Base-by-base conservation (phyloP, 37 sponge, comb jelly and placozoan species). In the Aphrocallistes beatrix region DNA sequence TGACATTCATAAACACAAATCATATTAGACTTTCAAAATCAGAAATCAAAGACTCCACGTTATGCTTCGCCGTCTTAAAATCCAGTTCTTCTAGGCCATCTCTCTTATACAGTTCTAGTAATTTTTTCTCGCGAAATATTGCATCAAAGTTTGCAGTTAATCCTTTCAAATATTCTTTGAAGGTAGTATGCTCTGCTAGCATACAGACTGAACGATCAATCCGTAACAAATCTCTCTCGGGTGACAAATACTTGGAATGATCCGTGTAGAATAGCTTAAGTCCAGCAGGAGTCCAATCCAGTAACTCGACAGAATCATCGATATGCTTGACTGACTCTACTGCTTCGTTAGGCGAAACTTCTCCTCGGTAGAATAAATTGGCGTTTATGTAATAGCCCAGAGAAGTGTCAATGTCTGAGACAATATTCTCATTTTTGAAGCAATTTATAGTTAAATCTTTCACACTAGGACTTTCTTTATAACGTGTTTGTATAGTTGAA, bases 81-180 rank as follows among this genome's bases (percentile, higher is more conserved):
- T 60, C 75, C 34, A 60, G n/a, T 60, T 60, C 75, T 28, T 60
- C 75, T 6, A 60, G 3, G 10, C 75, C 75, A 19, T 60, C 34
- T 30, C n/a, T 60, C n/a, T 3, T 60, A 28, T 60, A 60, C 75
- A 60, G n/a, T 32, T 60, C 75, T 60, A 60, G 8, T 21, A 60
- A 60, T 60, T 60, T 30, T 28, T 60, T 60, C 75, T 13, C n/a
- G 8, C 75, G 75, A 60, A 60, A 60, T 25, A 28, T 13, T 32
- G 8, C 21, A 60, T 30, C n/a, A 28, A 60, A 60, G 6, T 60
- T 60, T 3, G 10, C 75, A 32, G 75, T 25, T 28, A 60, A 60
- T 60, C 75, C 75, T 60, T 60, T 60, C 1, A 60, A 30, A 60
- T 60, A 60, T 28, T 60, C 75, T 60, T 60, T 60, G n/a, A 60